A percentile compares a stretch with the other conserved stretches of the same genome.
Evolutionary conservation across 2,888 invertebrate species (phyloP).

Genomic region (Lamproptera curius): DNA sequence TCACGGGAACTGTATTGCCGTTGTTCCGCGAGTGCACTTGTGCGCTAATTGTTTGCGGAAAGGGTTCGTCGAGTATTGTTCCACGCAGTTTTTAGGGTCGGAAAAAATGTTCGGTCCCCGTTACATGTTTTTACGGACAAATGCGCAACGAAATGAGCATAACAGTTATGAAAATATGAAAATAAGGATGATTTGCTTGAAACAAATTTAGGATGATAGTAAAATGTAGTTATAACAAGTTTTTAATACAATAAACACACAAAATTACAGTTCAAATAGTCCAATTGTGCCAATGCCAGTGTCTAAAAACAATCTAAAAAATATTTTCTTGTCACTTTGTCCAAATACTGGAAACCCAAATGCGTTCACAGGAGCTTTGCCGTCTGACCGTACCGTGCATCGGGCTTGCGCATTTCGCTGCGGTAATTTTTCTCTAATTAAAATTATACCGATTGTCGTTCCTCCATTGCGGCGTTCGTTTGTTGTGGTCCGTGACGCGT

Average conservation of each 20-base stretch:
- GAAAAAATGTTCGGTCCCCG: constrained; percentile 30
- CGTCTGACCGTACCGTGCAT: constrained; percentile 36
- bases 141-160: not conserved
- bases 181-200: no score
- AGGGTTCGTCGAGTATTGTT: constrained; percentile 73
- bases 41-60: constrained; percentile 76
- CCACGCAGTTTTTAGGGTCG: constrained; percentile 53
- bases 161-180: no score
- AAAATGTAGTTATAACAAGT: no score
- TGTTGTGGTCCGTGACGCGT: constrained; percentile 72
- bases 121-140: not conserved
- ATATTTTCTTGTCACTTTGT: no score
- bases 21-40: constrained; percentile 67
- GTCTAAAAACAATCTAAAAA: no score
- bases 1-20: constrained; percentile 58
- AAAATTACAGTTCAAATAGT: no score
- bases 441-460: constrained; percentile 75
- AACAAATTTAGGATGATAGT: no score
- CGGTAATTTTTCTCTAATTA: constrained; percentile 77
- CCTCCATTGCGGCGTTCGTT: constrained; percentile 53
- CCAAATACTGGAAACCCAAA: no score
- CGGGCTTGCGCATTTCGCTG: constrained; percentile 57
- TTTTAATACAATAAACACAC: no score
- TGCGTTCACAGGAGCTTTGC: constrained; percentile 20
- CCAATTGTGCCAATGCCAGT: no score